Percentiles rank a stretch among this genome's conserved stretches.
Conservation (phyloP, 2,113 vertebrate genomes). For the Rhabdomys dilectus region DNA sequence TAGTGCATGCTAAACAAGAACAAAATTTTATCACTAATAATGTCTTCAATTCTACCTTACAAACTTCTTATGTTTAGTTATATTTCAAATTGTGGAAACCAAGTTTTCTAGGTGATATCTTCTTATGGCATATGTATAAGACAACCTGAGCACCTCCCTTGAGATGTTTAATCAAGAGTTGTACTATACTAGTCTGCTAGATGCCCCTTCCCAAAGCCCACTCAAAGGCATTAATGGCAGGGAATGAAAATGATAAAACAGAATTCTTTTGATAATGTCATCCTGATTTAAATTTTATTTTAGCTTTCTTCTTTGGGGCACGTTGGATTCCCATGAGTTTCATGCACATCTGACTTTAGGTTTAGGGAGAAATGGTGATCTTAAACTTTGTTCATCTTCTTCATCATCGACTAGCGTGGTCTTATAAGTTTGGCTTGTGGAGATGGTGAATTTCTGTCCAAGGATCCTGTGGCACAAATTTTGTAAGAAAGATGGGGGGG, state of each 20-base stretch:
- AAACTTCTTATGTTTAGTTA: background rate
- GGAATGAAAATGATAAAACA: background rate
- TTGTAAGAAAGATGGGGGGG: background rate
- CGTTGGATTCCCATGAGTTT: slow-evolving; percentile 1
- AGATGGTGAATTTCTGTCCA: slow-evolving; percentile 10
- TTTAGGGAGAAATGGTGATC: background rate
- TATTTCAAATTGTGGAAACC: slow-evolving; percentile 15
- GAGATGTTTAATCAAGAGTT: background rate
- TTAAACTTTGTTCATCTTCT: background rate
- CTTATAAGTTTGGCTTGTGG: background rate
- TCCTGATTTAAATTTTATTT: slow-evolving; percentile 37
- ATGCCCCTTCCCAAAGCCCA: background rate
- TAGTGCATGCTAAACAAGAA: background rate
- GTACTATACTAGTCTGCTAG: too few species aligned
- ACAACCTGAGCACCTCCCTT: background rate
- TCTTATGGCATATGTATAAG: background rate
- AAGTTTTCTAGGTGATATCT: background rate
- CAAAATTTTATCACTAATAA: background rate
- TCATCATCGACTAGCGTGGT: background rate
- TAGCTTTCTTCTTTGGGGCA: background rate
- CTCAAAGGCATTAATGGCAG: background rate
- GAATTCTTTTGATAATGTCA: background rate
- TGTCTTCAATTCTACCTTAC: slow-evolving; percentile 39
- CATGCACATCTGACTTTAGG: background rate
- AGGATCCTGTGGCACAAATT: background rate